Evolutionary conservation across 1,140 invertebrate species (phyloP).

Genomic region (Leptinotarsa undecemlineata): DNA sequence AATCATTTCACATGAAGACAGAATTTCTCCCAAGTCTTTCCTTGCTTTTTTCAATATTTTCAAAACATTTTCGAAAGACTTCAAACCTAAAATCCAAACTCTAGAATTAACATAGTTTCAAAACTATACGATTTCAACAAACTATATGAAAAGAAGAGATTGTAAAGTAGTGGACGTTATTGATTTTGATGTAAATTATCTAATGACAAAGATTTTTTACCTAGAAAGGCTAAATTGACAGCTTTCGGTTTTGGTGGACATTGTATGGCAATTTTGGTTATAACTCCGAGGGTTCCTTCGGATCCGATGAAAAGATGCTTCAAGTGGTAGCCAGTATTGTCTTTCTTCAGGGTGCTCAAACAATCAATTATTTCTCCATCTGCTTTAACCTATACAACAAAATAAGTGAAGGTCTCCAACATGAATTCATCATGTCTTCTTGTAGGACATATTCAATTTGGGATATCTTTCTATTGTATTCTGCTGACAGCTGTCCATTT

Average conservation of each 20-base stretch:
- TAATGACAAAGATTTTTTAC: slow-evolving; percentile 57
- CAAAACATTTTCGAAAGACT: slow-evolving; percentile 77
- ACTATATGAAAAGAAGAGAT: no score
- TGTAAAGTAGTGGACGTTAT: no score
- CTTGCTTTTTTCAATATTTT: slow-evolving; percentile 75
- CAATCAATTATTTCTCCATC: slow-evolving; percentile 88
- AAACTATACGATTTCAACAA: no score
- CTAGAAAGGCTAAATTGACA: slow-evolving; percentile 83
- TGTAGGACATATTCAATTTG: no score
- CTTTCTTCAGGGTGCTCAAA: slow-evolving; percentile 86
- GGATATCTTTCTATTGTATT: no score
- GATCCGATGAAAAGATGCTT: slow-evolving; percentile 97
- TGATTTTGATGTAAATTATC: no score
- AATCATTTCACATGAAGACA: slow-evolving; percentile 94
- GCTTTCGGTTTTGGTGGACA: slow-evolving; percentile 81
- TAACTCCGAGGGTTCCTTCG: slow-evolving; percentile 93
- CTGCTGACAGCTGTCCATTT: no score
- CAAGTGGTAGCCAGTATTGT: slow-evolving; percentile 96
- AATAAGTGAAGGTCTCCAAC: background rate
- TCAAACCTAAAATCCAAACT: slow-evolving; percentile 63
- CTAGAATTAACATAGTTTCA: no score
- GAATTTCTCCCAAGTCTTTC: slow-evolving; percentile 78
- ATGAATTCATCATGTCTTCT: no score
- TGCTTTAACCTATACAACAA: slow-evolving; percentile 72
- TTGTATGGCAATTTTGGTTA: slow-evolving; percentile 90